Base-by-base conservation (phyloP, 35 echinoderm and acorn worm species). In the Hemicentrotus pulcherrimus region DNA sequence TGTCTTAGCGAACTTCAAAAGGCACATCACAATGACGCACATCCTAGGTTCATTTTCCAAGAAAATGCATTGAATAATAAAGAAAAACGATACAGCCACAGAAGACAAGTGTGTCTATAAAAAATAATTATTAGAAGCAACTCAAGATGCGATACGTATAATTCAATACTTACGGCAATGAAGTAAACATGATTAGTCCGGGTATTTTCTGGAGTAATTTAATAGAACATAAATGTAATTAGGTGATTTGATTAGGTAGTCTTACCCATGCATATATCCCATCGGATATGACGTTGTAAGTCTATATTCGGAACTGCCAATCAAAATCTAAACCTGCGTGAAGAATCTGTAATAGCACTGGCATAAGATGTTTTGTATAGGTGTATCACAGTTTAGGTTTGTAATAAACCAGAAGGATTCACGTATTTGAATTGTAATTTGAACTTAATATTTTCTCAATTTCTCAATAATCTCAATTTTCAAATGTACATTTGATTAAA, bases 211-310 rank as follows among this genome's bases (percentile, higher is more conserved):
- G 65, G 65, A 78, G 65, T 78, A 78, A 78, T 78, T 22, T 78
- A 78, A 78, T 78, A 78, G 65, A 78, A 78, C 65, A 78, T 78
- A 78, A 78, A 78, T 78, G 65, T 78, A 78, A 78, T 78, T 78
- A 78, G 6, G 65, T 78, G 65, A 78, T 78, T 78, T 78, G 65
- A 78, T 78, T 78, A 78, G 28, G 65, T 8, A 78, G 24, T 78
- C 65, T 78, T 78, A 22, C 65, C 22, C 65, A 78, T 78, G 65
- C 6, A 41, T 41, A 78, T 78, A 22, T 28, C 65, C 3, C 19
- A 78, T 78, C 22, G 65, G 65, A 8, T 78, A 78, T 78, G 65
- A 78, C 65, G 18, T 78, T 78, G 19, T 22, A 78, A 28, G 22
- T n/a, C 65, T 78, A 78, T 78, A 78, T 78, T 8, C 19, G 7